Evolutionary conservation across 2,888 invertebrate species (phyloP).

Genomic region (Stenodema calcarata): DNA sequence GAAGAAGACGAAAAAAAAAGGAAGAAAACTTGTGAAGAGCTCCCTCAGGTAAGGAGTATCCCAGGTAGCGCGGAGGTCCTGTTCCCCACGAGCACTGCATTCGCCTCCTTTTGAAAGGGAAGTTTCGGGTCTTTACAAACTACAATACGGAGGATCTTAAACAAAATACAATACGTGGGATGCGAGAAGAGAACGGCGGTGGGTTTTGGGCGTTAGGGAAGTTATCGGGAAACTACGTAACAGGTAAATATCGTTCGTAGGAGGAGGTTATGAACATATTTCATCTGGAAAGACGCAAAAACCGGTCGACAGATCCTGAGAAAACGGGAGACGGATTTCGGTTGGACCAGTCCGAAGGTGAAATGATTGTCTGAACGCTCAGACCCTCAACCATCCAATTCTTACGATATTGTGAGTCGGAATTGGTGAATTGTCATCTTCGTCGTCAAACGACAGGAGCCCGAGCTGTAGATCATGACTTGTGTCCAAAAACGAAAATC

Average conservation of each 20-base stretch:
- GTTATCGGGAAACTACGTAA: not conserved
- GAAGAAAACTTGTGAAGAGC: slow-evolving; percentile 1
- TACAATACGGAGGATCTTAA: not conserved
- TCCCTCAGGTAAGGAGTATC: not conserved
- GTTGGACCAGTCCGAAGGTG: no score
- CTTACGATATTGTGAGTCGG: no score
- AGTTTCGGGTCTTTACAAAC: not conserved
- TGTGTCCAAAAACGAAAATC: no score
- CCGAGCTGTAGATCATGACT: no score
- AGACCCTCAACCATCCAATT: no score
- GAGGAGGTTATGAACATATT: not conserved
- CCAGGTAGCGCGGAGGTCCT: not conserved
- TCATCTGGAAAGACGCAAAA: not conserved
- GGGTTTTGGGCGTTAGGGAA: not conserved
- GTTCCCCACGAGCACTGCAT: not conserved
- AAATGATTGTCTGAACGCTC: no score
- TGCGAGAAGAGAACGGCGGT: not conserved
- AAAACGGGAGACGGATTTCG: not conserved
- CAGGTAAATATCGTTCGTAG: not conserved
- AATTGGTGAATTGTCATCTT: no score
- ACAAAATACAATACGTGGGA: not conserved
- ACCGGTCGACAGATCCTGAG: not conserved
- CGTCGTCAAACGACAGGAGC: no score
- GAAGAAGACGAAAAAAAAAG: not conserved
- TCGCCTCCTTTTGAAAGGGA: not conserved